Base-by-base conservation (phyloP, 2,797 vertebrate genomes). In the Margarornis squamiger region DNA sequence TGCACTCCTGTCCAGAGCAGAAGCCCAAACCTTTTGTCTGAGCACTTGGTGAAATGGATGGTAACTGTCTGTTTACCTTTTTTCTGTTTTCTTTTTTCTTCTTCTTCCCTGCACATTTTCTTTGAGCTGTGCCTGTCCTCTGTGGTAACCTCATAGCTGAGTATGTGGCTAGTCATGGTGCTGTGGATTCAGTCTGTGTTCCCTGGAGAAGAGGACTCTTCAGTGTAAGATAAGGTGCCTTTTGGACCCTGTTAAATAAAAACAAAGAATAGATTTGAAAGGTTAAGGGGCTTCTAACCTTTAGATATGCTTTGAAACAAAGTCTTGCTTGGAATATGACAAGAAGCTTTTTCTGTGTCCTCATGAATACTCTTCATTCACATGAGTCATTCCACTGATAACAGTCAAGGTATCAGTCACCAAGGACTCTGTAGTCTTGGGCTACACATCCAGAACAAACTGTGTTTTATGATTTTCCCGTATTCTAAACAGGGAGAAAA, bases 201-300 rank as follows among this genome's bases (percentile, higher is more conserved):
- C 8, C 7, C 24, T 18, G 15, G 46, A 61, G 85, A 41, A 88
- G 68, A 71, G 43, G 41, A 65, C 27, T 8, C 3, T 39, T 48
- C 63, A 87, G n/a, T 83, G 49, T 63, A 45, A 90, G 63, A 88
- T 57, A 83, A 91, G 32, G 10, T 83, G 65, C 34, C 65, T 87
- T 85, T 19, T 19, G 51, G 73, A 83, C 30, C 12, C 73, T 58
- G 7, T 55, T 48, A 84, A 86, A 48, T 73, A 61, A 73, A 83
- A 75, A 10, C 22, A 54, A 91, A 75, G 24, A 58, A 74, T 22
- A 72, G 24, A 51, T 94, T 62, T 88, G 73, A 86, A 88, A 86
- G 51, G 59, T 84, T 81, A 58, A 14, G 39, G 27, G 27, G 20
- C 20, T 68, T 86, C 70, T 92, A 63, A 86, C 73, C 51, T 65